Conservation (phyloP, 2,888 invertebrate genomes). For the Neelides folsomi region DNA sequence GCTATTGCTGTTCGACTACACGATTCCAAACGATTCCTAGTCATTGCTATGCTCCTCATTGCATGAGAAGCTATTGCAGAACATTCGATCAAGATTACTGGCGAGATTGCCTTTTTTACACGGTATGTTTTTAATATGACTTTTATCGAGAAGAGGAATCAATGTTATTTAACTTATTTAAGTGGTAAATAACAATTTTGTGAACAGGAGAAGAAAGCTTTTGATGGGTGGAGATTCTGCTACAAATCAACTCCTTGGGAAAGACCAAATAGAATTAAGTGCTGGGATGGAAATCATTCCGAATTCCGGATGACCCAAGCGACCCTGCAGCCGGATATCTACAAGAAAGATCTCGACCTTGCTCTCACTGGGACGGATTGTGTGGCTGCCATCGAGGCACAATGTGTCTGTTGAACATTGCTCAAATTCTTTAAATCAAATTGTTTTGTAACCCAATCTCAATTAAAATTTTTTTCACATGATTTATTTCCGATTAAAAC, state of each 20-base stretch:
- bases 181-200: not conserved
- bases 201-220: slow-evolving; percentile 22
- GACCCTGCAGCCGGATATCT: slow-evolving; percentile 17
- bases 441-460: not conserved
- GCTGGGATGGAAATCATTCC: slow-evolving; percentile 29
- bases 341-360: slow-evolving; percentile 28
- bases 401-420: slow-evolving; percentile 5
- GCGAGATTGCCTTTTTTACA: slow-evolving; percentile 10
- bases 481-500: not conserved
- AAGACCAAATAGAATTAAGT: slow-evolving; percentile 20
- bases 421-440: too few species aligned
- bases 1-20: slow-evolving; percentile 12
- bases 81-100: too few species aligned
- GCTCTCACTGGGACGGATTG: slow-evolving; percentile 20
- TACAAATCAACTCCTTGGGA: slow-evolving; percentile 29
- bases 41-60: slow-evolving; percentile 26
- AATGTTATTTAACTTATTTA: too few species aligned
- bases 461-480: not conserved
- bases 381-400: slow-evolving; percentile 7
- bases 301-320: slow-evolving; percentile 30
- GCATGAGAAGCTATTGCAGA: too few species aligned
- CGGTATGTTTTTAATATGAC: slow-evolving; percentile 14
- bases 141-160: not conserved
- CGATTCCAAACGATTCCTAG: slow-evolving; percentile 29
- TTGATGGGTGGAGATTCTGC: slow-evolving; percentile 29